phyloP scores from a whole-genome alignment of 2,888 invertebrate genomes.

The Oxyscelio sp. region DNA sequence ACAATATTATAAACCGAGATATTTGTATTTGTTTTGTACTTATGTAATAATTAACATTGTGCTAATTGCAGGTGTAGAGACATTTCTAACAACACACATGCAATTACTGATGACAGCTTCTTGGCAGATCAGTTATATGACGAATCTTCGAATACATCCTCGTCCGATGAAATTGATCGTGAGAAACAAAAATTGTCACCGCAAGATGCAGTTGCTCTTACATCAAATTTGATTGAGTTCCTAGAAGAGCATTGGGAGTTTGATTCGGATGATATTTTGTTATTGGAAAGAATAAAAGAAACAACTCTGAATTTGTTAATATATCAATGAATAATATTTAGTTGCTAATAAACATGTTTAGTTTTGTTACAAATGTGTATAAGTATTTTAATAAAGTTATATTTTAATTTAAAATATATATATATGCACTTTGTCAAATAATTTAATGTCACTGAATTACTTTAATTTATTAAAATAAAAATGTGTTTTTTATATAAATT shows the following conservation, averaged over 20 bases:
- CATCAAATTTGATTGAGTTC: constrained; percentile 17
- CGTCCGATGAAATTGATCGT: background rate
- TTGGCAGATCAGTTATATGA: background rate
- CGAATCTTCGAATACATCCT: constrained; percentile 5
- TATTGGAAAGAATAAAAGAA: constrained; percentile 26
- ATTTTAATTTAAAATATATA: no score
- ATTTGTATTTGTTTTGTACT: background rate
- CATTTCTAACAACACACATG: background rate
- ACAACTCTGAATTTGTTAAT: constrained; percentile 13
- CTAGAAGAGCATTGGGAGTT: constrained; percentile 22
- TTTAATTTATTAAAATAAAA: no score
- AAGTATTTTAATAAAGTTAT: background rate
- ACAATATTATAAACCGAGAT: no score
- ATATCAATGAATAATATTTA: background rate
- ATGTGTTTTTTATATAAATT: no score
- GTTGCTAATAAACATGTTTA: no score
- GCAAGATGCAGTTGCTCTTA: constrained; percentile 1
- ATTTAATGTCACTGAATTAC: no score
- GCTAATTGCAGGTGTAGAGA: constrained; percentile 10
- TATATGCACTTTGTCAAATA: background rate
- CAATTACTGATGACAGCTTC: constrained; percentile 2
- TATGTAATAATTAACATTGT: background rate
- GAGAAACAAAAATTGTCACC: constrained; percentile 3
- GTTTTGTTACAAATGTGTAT: background rate
- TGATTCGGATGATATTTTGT: constrained; percentile 4